Base-by-base conservation (phyloP, 2,113 vertebrate species). In the Sorex fumeus region DNA sequence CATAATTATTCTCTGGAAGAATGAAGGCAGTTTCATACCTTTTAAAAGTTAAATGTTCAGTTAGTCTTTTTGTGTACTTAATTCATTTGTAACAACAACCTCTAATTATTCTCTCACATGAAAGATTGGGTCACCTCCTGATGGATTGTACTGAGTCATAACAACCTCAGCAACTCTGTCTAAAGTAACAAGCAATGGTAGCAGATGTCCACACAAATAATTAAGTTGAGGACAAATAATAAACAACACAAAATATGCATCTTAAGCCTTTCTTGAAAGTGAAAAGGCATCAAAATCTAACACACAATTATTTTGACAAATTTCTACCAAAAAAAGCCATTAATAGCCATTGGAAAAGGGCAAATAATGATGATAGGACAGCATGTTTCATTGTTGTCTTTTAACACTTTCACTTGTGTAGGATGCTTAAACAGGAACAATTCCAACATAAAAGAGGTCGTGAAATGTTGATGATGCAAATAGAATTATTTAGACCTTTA, bases 81-180 rank as follows among this genome's bases (percentile, higher is more conserved):
- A 64, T 36, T 85, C 93, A 81, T 94, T 93, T 90, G 13, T 76
- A 94, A 76, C 4, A 91, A 64, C 9, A 97, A 66, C 34, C 50
- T 91, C 81, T 96, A 94, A 95, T 96, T 97, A 95, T 92, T 82
- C 50, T 75, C n/a, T 93, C 64, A 89, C 45, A 75, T 28, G 84
- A 80, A 95, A 96, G 88, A 28, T 88, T 93, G 93, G 85, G 70
- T 86, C 47, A 92, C 27, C 79, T 96, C 71, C 71, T 93, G 32
- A 66, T 83, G 84, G 87, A 92, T 92, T 96, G 93, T 74, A 50
- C 11, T 50, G 95, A 97, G 78, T 96, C 92, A 95, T 34, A 82
- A n/a, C 23, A 95, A 53, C 23, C 19, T 74, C n/a, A 71, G 40
- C n/a, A 86, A 92, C 87, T 95, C 6, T 82, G 12, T 93, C 92